phyloP scores from a whole-genome alignment of 2,888 invertebrate species.

The Alloscopus bannaensis region DNA sequence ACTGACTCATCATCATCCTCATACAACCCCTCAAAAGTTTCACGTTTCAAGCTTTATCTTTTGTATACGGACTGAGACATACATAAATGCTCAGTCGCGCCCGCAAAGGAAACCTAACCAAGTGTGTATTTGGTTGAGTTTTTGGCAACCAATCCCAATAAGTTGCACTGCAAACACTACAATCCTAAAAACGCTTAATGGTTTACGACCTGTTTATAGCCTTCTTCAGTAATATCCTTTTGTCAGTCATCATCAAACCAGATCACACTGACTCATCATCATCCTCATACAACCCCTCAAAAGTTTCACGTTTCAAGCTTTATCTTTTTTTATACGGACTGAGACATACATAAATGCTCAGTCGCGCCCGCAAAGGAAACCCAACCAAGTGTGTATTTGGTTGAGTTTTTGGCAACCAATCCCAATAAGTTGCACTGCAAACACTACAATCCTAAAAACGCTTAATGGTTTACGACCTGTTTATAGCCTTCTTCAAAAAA shows the following conservation, averaged over 20 bases:
- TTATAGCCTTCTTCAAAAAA: conserved; percentile 40
- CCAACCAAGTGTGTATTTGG: conserved; percentile 9
- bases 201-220: conserved; percentile 55
- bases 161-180: conserved; percentile 17
- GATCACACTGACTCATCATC: conserved; percentile 24
- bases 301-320: conserved; percentile 28
- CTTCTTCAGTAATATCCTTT: conserved; percentile 26
- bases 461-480: conserved; percentile 55
- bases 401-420: conserved; percentile 46
- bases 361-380: too few relatives aligned
- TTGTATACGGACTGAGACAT: conserved; percentile 30
- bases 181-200: conserved; percentile 48
- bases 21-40: conserved; percentile 14
- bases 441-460: conserved; percentile 40
- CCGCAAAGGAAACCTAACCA: conserved; percentile 15
- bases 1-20: conserved; percentile 19
- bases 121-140: conserved; percentile 26
- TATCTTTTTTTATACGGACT: conserved; percentile 37
- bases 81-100: too few relatives aligned
- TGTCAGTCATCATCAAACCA: conserved; percentile 26
- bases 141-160: conserved; percentile 34
- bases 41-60: conserved; percentile 37
- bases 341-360: conserved; percentile 27
- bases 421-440: not conserved
- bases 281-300: conserved; percentile 9